Base-by-base conservation (phyloP, 2,797 vertebrate species). In the Sebastes elongatus region DNA sequence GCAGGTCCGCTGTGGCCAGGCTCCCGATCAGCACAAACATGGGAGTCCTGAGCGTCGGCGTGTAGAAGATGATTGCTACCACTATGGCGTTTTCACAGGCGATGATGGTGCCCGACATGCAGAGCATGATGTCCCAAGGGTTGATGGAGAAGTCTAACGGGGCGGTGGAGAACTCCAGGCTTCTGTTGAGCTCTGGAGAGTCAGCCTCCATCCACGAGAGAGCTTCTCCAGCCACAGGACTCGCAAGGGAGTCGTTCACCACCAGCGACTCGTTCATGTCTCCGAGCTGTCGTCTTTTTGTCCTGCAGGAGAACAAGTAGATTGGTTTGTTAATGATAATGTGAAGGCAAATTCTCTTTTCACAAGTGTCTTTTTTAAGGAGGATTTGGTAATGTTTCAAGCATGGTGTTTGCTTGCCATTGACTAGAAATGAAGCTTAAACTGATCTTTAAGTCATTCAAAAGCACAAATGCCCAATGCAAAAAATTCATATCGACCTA, bases 11-110 rank as follows among this genome's bases (percentile, higher is more conserved):
- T 0, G 97, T 98, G 83, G 99, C 99, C 89, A 99, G 94, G 91
- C 98, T 99, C 76, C 98, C 98, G n/a, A 99, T 97, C 60, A 99
- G 95, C 88, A 97, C 96, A 68, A 99, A 99, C 98, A 98, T 99
- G 61, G 99, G 99, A 46, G 97, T 97, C 92, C 99, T 96, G 61
- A 99, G 93, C 2, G 96, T 94, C 0, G 98, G 99, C 2, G 98
- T 98, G 95, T 97, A 99, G 88, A 98, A 97, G 91, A 99, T 98
- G 87, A 99, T 98, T 30, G 97, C 98, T 80, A 99, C 97, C 30
- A 99, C 98, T 18, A 99, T 96, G 56, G 98, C 98, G 5, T 99
- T 99, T 87, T 99, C 99, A 38, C 98, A 98, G 74, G 98, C 97
- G 8, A 99, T 99, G 91, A 98, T 96, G 0, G 99, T 98, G 88